Conservation (phyloP, 1,140 invertebrate species). For the Cyrtorhinus lividipennis region DNA sequence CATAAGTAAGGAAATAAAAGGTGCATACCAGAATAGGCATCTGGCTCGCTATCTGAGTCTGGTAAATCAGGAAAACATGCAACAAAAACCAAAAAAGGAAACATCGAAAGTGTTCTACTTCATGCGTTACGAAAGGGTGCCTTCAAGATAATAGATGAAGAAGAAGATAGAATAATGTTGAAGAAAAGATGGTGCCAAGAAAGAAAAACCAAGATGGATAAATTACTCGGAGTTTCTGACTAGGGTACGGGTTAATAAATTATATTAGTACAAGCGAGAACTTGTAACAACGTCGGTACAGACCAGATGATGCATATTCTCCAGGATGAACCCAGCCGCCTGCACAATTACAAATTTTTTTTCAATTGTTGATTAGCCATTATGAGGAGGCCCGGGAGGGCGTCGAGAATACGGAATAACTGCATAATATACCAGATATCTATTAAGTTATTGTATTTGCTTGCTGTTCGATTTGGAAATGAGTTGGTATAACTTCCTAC, state of each 20-base stretch:
- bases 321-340: conserved; percentile 95
- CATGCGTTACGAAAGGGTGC: neutral
- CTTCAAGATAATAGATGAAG: neutral
- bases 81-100: conserved; percentile 21
- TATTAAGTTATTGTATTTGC: no score
- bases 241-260: neutral
- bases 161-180: neutral
- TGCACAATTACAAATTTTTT: conserved; percentile 34
- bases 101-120: neutral
- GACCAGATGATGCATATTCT: conserved; percentile 97
- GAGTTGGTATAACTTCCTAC: no score
- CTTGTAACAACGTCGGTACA: conserved; percentile 28
- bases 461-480: no score
- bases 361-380: no score
- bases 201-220: neutral
- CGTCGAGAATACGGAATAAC: no score
- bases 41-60: conserved; percentile 24
- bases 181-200: neutral
- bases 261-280: conserved; percentile 10
- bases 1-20: no score
- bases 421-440: no score
- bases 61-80: conserved; percentile 20
- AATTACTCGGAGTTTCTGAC: no score
- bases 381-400: no score
- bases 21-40: conserved; percentile 21